Base-by-base conservation (phyloP, 2,888 invertebrate genomes). In the Agapostemon virescens region DNA sequence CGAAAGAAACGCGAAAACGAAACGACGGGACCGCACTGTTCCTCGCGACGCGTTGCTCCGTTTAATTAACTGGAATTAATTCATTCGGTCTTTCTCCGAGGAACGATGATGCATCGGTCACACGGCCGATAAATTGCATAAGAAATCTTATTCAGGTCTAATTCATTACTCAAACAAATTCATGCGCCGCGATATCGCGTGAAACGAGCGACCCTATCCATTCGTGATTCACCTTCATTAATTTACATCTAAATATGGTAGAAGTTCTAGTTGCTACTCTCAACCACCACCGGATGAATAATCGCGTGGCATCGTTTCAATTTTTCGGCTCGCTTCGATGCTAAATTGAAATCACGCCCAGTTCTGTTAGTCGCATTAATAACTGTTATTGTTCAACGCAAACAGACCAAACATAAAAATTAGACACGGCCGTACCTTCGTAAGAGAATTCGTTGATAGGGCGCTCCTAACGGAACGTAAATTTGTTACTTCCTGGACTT, bases 51-150 rank as follows among this genome's bases (percentile, higher is more conserved):
- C 71, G 64, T 67, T n/a, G 70, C 20, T 67, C 33, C 30, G 45
- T 55, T 82, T 77, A 81, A 82, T 82, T 81, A 82, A 81, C 55
- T 64, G 55, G 77, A 81, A 82, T 82, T 81, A 81, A 82, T 78
- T 82, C 81, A 77, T 78, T 30, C 26, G 26, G 17, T 82, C 74
- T 82, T 13, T 42, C 2, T 0, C 9, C 6, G 20, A 3, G 11
- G 58, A 33, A 30, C 23, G 61, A 74, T 82, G 81, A 82, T 74
- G 64, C 77, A 81, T 77, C 13, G 74, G 64, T 69, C n/a, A 38
- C 6, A 61, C 30, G 33, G 20, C 55, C 75, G 64, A 81, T 82
- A 81, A 83, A 76, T 83, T 82, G 78, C 78, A 63, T 73, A 75
- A 78, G 78, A 81, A 81, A 70, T 75, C 74, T 79, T 71, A 72